Percentiles rank a stretch among this genome's conserved stretches.
These are phyloP conservation scores for Tenthredo scrophulariae DNA, from an alignment of 2,888 invertebrate genomes.

Conservation along the genomic window DNA sequence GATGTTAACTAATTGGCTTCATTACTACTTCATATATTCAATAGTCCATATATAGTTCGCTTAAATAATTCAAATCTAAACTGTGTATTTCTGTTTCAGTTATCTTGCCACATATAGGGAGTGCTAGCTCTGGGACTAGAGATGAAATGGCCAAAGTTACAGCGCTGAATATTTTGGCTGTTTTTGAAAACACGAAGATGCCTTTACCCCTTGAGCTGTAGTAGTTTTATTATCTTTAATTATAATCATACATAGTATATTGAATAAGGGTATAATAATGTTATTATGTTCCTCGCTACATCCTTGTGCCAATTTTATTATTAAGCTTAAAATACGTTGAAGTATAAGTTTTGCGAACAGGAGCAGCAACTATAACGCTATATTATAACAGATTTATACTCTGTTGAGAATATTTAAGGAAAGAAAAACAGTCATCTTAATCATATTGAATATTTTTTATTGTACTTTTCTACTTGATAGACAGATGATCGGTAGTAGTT, in stretches of 20 bases:
- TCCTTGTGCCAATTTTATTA: background rate
- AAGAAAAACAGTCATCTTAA: background rate
- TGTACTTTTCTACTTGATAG: background rate
- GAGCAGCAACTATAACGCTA: background rate
- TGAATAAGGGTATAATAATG: conserved; percentile 5
- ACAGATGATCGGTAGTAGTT: background rate
- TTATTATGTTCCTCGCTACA: background rate
- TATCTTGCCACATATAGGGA: conserved; percentile 95
- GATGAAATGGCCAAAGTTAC: conserved; percentile 91
- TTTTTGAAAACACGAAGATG: conserved; percentile 85
- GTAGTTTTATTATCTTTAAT: background rate
- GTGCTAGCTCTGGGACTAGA: conserved; percentile 91
- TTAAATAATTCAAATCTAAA: background rate
- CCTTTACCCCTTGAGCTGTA: conserved; percentile 78
- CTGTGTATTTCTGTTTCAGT: conserved; percentile 75
- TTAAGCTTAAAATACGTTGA: background rate
- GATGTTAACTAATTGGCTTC: conserved; percentile 40
- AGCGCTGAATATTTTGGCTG: conserved; percentile 91
- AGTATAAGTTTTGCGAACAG: background rate
- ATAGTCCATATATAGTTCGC: background rate
- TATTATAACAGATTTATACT: background rate
- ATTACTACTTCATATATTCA: background rate
- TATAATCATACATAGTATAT: background rate
- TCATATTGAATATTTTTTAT: background rate
- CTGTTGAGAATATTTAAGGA: background rate